Percentiles rank a stretch among this genome's conserved stretches.
These are phyloP conservation scores for Anastatus disparis DNA, from an alignment of 1,140 invertebrate genomes.

Conservation along the genomic window DNA sequence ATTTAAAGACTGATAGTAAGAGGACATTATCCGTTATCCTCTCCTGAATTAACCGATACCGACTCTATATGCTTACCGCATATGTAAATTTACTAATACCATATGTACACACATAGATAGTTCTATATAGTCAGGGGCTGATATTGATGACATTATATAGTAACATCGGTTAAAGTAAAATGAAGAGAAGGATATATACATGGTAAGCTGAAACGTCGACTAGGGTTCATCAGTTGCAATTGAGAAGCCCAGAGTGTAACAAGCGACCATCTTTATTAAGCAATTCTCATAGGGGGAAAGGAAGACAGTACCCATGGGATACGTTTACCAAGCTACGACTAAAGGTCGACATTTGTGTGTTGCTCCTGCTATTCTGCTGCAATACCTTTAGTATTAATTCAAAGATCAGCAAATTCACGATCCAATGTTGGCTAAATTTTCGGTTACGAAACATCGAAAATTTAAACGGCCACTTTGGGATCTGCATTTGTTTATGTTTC, in stretches of 20 bases:
- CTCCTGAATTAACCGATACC: no score
- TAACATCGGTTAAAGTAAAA: no score
- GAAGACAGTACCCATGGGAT: constrained; percentile 18
- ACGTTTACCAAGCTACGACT: no score
- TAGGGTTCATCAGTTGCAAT: constrained; percentile 14
- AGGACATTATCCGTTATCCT: no score
- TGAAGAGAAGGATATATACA: no score
- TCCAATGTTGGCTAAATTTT: neutral
- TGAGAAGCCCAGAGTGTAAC: constrained; percentile 1
- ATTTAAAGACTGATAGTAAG: no score
- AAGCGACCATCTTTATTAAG: constrained; percentile 28
- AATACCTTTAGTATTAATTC: constrained; percentile 29
- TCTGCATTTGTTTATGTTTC: neutral
- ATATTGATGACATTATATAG: no score
- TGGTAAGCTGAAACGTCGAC: neutral
- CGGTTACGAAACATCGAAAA: neutral
- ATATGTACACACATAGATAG: no score
- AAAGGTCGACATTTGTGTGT: neutral
- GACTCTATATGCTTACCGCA: no score
- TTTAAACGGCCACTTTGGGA: neutral
- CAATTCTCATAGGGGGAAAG: constrained; percentile 23
- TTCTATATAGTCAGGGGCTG: no score
- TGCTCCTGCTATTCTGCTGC: neutral
- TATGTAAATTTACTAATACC: no score
- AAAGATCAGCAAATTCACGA: neutral